A percentile compares a stretch with the other conserved stretches of the same genome.
phyloP scores from a whole-genome alignment of 2,113 vertebrate species.

The Dasyurus viverrinus region DNA sequence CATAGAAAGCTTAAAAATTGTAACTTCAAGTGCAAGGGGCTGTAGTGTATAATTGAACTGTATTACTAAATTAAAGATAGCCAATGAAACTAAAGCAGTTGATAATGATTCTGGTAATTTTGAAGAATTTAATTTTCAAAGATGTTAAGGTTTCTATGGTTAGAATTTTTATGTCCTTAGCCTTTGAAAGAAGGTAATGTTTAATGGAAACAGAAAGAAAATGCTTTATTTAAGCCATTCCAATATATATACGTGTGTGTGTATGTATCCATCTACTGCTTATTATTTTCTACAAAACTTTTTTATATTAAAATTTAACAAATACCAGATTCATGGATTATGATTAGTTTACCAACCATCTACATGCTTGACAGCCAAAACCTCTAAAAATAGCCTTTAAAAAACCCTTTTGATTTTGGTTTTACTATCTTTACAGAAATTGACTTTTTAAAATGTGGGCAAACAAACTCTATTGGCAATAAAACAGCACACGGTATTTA shows the following conservation, averaged over 20 bases:
- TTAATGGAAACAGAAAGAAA: background rate
- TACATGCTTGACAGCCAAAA: constrained; percentile 29
- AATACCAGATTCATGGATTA: background rate
- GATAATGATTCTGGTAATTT: constrained; percentile 11
- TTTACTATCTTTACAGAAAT: constrained; percentile 35
- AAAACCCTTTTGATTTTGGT: background rate
- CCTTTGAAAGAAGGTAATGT: background rate
- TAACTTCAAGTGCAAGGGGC: background rate
- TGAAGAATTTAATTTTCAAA: background rate
- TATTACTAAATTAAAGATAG: constrained; percentile 55
- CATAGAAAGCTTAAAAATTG: background rate
- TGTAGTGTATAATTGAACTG: constrained; percentile 38
- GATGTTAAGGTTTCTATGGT: background rate
- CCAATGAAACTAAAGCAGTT: constrained; percentile 31
- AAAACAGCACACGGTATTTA: background rate
- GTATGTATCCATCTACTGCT: background rate
- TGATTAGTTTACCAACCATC: background rate
- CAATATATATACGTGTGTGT: no score
- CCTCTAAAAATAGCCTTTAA: constrained; percentile 22
- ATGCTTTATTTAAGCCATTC: background rate
- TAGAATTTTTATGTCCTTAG: background rate
- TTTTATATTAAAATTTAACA: background rate
- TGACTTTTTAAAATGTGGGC: constrained; percentile 56
- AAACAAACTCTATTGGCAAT: constrained; percentile 56
- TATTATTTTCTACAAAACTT: background rate